A percentile compares a stretch with the other conserved stretches of the same genome.
Conservation (phyloP, 2,113 vertebrate genomes). For the Lethenteron camtschaticum region DNA sequence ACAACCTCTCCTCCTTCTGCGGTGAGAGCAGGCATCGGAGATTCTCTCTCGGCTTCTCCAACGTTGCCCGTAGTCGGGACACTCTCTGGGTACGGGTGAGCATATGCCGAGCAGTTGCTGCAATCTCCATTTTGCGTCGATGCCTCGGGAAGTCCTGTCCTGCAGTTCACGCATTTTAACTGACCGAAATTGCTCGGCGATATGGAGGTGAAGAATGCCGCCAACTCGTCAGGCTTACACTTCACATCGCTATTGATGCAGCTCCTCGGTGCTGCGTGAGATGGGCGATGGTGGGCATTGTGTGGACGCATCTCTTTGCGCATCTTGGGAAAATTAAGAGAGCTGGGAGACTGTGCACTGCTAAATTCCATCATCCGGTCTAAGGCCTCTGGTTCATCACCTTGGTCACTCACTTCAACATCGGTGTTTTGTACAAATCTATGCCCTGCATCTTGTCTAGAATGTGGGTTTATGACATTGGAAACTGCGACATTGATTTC, state of each 20-base stretch:
- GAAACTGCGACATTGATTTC: background rate
- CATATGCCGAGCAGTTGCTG: background rate
- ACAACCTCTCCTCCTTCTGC: background rate
- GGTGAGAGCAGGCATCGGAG: background rate
- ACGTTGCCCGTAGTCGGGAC: background rate
- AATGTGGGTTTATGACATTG: background rate
- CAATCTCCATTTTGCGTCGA: background rate
- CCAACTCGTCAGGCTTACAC: background rate
- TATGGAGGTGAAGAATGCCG: background rate
- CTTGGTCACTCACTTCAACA: background rate
- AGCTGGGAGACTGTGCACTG: background rate
- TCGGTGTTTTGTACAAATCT: background rate
- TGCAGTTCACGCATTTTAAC: constrained; percentile 3
- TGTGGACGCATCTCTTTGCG: constrained; percentile 3
- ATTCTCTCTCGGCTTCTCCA: background rate
- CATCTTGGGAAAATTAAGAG: constrained; percentile 1
- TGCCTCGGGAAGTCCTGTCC: background rate
- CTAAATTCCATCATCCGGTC: background rate
- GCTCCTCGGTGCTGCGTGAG: background rate
- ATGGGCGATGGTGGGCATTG: background rate
- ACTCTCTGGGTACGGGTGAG: background rate
- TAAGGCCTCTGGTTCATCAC: background rate
- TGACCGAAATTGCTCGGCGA: constrained; percentile 1
- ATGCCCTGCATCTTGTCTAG: background rate
- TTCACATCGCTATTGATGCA: background rate